Evolutionary conservation across 2,797 vertebrate genomes (phyloP).

Genomic region (Halcyon badia): DNA sequence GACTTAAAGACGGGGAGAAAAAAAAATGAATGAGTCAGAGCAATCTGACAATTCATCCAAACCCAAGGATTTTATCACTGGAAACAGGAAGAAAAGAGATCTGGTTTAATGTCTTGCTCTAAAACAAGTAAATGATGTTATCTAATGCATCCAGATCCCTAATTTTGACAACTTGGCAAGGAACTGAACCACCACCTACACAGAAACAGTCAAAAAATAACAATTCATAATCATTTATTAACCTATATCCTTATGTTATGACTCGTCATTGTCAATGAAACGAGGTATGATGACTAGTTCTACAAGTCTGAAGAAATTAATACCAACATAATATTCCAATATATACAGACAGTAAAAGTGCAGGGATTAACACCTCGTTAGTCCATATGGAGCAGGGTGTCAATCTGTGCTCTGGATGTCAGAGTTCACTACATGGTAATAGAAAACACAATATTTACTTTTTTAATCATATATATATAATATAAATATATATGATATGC

Average conservation of each 20-base stretch:
- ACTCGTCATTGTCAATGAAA: background rate
- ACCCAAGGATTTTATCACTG: background rate
- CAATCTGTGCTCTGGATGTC: background rate
- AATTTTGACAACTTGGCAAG: background rate
- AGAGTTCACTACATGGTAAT: background rate
- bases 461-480: background rate
- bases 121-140: background rate
- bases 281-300: background rate
- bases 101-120: background rate
- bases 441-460: background rate
- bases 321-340: background rate
- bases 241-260: background rate
- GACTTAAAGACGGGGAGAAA: background rate
- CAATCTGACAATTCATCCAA: background rate
- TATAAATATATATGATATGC: background rate
- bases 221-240: background rate
- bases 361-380: background rate
- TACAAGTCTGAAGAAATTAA: background rate
- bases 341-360: fast-evolving
- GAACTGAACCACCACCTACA: background rate
- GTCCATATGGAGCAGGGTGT: background rate
- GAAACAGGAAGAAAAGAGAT: background rate
- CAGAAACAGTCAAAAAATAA: background rate
- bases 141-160: background rate
- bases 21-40: background rate